Conservation (phyloP, 1,140 invertebrate genomes). For the Andrena cerasifolii region DNA sequence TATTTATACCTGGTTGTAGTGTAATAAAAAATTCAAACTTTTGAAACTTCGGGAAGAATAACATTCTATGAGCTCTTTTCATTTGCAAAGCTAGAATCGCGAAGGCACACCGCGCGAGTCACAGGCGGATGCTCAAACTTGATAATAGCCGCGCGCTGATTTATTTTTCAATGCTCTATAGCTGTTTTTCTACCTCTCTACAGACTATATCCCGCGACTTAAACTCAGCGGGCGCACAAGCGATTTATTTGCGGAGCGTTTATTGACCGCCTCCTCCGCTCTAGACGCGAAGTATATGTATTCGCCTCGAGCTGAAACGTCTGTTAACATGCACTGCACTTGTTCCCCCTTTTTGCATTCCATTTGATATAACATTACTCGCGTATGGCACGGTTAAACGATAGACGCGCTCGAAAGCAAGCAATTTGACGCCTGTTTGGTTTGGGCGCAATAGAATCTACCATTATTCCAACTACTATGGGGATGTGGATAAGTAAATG, state of each 20-base stretch:
- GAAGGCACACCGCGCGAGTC: too few species aligned
- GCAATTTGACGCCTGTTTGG: too few species aligned
- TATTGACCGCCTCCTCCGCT: conserved; percentile 50
- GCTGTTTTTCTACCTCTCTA: conserved; percentile 1
- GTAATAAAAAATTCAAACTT: not conserved
- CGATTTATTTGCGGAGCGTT: conserved; percentile 54
- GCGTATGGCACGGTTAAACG: not conserved
- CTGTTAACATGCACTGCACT: conserved; percentile 4
- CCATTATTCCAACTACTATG: too few species aligned
- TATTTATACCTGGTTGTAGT: not conserved
- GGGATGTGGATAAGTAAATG: too few species aligned
- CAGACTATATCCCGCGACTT: not conserved
- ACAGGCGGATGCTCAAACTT: not conserved
- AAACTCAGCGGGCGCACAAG: not conserved
- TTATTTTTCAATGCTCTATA: not conserved
- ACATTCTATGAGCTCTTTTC: not conserved
- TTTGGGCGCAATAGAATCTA: too few species aligned
- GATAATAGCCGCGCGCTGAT: not conserved
- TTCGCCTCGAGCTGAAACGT: conserved; percentile 6
- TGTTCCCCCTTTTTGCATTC: conserved; percentile 3
- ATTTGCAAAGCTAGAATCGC: not conserved
- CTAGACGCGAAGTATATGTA: conserved; percentile 8
- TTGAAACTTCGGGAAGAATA: not conserved
- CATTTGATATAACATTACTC: not conserved
- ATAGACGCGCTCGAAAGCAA: not conserved